Conservation (phyloP, 2,797 vertebrate species). For the Helostoma temminkii region DNA sequence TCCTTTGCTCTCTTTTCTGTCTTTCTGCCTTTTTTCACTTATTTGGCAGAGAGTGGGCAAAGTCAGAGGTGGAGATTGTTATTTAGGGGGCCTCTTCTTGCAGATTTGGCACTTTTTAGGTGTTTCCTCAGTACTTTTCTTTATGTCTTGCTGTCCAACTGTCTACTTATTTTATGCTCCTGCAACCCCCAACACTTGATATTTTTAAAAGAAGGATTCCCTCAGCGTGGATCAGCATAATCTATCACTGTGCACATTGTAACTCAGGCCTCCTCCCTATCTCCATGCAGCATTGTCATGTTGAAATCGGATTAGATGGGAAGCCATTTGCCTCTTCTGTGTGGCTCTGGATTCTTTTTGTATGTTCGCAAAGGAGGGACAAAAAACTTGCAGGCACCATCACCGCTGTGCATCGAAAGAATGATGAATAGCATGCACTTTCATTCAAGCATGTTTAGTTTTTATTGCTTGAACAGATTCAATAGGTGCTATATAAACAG, state of each 20-base stretch:
- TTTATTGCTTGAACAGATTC: conserved; percentile 44
- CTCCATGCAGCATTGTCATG: conserved; percentile 74
- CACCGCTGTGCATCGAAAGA: conserved; percentile 46
- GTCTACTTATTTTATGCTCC: conserved; percentile 58
- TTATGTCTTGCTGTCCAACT: conserved; percentile 56
- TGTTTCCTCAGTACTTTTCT: conserved; percentile 54
- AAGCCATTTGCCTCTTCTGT: conserved; percentile 71
- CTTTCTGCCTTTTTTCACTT: conserved; percentile 32
- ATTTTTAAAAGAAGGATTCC: conserved; percentile 50
- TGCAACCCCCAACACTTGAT: conserved; percentile 71
- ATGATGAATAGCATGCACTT: conserved; percentile 42
- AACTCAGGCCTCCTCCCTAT: conserved; percentile 71
- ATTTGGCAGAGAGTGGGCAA: conserved; percentile 55
- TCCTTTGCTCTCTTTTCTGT: conserved; percentile 48
- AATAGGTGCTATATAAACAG: conserved; percentile 47
- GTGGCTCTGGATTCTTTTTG: conserved; percentile 64
- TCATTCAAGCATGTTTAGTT: conserved; percentile 46
- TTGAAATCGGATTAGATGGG: conserved; percentile 78
- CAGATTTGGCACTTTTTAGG: conserved; percentile 58
- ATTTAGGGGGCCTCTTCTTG: conserved; percentile 55
- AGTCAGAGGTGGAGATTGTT: conserved; percentile 75
- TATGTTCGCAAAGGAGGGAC: conserved; percentile 64
- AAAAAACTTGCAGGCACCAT: conserved; percentile 55
- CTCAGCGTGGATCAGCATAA: conserved; percentile 80
- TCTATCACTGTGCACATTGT: conserved; percentile 82